phyloP scores from a whole-genome alignment of 2,797 vertebrate species.

The Catostomus latipinnis region DNA sequence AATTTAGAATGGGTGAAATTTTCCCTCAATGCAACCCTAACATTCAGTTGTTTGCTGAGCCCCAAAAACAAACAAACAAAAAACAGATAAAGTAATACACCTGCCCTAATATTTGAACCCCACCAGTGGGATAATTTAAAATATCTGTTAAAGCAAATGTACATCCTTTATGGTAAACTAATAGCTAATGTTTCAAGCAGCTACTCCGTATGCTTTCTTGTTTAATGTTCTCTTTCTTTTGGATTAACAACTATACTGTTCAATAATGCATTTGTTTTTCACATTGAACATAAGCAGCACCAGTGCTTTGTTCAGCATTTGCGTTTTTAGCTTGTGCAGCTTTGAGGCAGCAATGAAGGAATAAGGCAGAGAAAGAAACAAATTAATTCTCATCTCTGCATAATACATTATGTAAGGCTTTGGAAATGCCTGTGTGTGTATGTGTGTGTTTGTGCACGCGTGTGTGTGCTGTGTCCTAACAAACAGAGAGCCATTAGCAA shows the following conservation, averaged over 20 bases:
- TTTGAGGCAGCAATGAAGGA: slow-evolving; percentile 51
- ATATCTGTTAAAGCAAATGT: slow-evolving; percentile 21
- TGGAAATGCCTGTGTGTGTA: slow-evolving; percentile 39
- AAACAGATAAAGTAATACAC: slow-evolving; percentile 26
- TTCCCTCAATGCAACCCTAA: slow-evolving; percentile 19
- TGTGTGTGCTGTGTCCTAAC: slow-evolving; percentile 13
- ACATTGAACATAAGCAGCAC: slow-evolving; percentile 62
- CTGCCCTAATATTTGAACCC: slow-evolving; percentile 21
- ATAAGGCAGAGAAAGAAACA: slow-evolving; percentile 21
- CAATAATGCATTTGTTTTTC: slow-evolving; percentile 55
- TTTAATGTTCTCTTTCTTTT: slow-evolving; percentile 33
- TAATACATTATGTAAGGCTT: slow-evolving; percentile 62
- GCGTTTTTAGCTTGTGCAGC: slow-evolving; percentile 15
- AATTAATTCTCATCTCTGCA: slow-evolving; percentile 38
- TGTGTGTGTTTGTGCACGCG: not conserved
- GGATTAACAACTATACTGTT: slow-evolving; percentile 51
- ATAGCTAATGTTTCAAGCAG: slow-evolving; percentile 31
- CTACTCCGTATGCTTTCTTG: slow-evolving; percentile 7
- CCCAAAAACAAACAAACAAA: not conserved
- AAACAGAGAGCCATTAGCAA: slow-evolving; percentile 26
- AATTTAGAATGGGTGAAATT: slow-evolving; percentile 40
- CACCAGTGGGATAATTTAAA: slow-evolving; percentile 33
- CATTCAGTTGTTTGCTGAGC: slow-evolving; percentile 36
- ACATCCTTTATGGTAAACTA: slow-evolving; percentile 28
- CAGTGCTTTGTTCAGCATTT: slow-evolving; percentile 52